Percentiles rank a stretch among this genome's conserved stretches.
These are phyloP conservation scores for Diplolepis rosae DNA, from an alignment of 2,888 invertebrate genomes.

Conservation along the genomic window DNA sequence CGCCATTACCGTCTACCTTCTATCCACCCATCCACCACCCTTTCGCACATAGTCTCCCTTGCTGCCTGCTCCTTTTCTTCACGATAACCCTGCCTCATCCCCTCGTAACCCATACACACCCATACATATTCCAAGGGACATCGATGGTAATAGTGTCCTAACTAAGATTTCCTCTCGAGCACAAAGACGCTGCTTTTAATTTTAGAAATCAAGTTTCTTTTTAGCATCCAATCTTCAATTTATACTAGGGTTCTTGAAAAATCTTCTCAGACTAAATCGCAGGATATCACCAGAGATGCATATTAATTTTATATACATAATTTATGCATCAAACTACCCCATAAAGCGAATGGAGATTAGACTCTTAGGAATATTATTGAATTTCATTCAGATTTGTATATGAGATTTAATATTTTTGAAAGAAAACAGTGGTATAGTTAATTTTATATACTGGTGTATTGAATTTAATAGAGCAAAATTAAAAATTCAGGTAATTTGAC, in stretches of 20 bases:
- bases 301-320: too few relatives aligned
- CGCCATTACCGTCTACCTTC: constrained; percentile 51
- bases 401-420: too few relatives aligned
- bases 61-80: constrained; percentile 32
- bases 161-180: background rate
- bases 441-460: too few relatives aligned
- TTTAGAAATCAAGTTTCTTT: background rate
- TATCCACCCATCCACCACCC: constrained; percentile 50
- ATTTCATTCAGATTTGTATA: too few relatives aligned
- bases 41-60: constrained; percentile 20
- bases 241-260: background rate
- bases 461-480: too few relatives aligned
- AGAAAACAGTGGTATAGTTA: too few relatives aligned
- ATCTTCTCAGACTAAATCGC: too few relatives aligned
- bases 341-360: too few relatives aligned
- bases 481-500: too few relatives aligned
- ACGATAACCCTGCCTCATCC: constrained; percentile 31
- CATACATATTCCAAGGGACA: background rate
- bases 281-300: too few relatives aligned
- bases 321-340: too few relatives aligned
- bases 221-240: background rate
- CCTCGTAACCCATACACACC: constrained; percentile 16
- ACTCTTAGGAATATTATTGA: too few relatives aligned
- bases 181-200: background rate
- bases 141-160: background rate